Base-by-base conservation (phyloP, 2,888 invertebrate genomes). In the Meiosimyza decipiens region DNA sequence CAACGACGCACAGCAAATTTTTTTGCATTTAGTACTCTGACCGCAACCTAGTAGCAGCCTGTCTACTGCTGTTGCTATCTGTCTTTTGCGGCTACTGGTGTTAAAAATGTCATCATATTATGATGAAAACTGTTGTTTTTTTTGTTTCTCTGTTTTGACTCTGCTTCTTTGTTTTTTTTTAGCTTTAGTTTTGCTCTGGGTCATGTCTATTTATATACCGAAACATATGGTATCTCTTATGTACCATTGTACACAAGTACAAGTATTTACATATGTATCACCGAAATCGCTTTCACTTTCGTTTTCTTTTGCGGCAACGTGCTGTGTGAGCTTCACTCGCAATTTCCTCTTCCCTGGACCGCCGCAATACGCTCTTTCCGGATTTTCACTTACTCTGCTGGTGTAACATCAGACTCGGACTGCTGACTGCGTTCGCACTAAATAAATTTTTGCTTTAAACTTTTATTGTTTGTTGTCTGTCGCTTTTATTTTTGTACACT, bases 221-320 rank as follows among this genome's bases (percentile, higher is more conserved):
- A 47, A 15, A 16, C 18, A 49, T 47, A 16, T n/a, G 57, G 57
- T 40, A 7, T 28, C 57, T 57, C 28, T 57, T 28, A 9, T 40
- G 6, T 40, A 57, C 28, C n/a, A n/a, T 12, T 18, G 9, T 22
- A 22, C 18, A 22, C 13, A 12, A 2, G 1, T 63, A 49, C 49
- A 18, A 40, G 9, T 49, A 11, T 13, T 40, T 49, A 18, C 18
- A 49, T 63, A 63, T 63, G 63, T 63, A 63, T 63, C 63, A 22
- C 50, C 49, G 63, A 40, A 63, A 47, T 50, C 63, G 63, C 63
- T 63, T 63, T 63, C 63, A 63, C 63, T 63, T 63, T 63, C 63
- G 63, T 63, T 63, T 63, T 63, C 63, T 63, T 63, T 63, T 47
- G 47, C 47, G 16, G 63, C 49, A 63, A 47, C 63, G 63, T 63